Evolutionary conservation across 2,888 invertebrate genomes (phyloP), one percentile per base, ranked within the genome.

Genomic region (Pyrgus malvae): DNA sequence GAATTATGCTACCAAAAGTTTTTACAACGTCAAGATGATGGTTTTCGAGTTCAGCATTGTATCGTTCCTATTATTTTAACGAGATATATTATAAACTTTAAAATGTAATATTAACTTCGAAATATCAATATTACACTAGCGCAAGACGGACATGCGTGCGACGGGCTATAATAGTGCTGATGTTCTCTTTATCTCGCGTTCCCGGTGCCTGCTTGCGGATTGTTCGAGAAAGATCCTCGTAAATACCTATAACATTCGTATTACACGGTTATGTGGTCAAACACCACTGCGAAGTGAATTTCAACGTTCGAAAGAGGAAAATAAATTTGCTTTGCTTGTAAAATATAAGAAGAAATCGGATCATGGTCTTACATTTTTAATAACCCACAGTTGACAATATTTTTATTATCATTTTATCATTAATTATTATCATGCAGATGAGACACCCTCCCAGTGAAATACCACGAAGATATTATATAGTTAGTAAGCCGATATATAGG

Each of bases 121-220:
- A 54, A 40, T 66, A 62, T 86, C 86, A 74, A 68, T 33, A 65
- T 54, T 60, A 73, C 53, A 45, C 69, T 14, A 61, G 54, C 65
- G 56, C 12, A 1, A 59, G 84, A 88, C 62, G 68, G 86, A 86
- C 79, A 78, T 78, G 82, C 84, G 70, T 85, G 76, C 80, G 87
- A 87, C 88, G 82, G 78, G 82, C 76, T 77, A 77, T 88, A 89
- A 89, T 85, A 84, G 85, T 84, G 85, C 85, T 90, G 88, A 89
- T 90, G 88, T 86, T 89, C 86, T 88, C 89, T 90, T 89, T 90
- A 90, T 90, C 89, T 86, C 66, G 70, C 66, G 68, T 73, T 72
- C 71, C 72, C 76, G 70, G 85, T 88, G 87, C 88, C 80, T 76
- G 85, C 83, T 86, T 78, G 84, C 70, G 81, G 84, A 87, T 88